Evolutionary conservation across 2,888 invertebrate species (phyloP).

Genomic region (Dilophus febrilis): DNA sequence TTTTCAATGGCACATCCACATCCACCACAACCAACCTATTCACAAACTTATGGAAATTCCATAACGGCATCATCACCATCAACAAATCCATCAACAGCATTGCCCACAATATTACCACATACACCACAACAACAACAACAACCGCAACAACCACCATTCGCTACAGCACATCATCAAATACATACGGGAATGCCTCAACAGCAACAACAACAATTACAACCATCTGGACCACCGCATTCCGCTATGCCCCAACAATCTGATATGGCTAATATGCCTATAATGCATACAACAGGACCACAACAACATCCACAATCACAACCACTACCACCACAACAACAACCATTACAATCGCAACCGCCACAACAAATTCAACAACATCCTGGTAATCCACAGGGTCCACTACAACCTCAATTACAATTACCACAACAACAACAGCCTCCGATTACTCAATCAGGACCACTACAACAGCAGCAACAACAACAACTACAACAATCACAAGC

Average conservation of each 20-base stretch:
- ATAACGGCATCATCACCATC: slow-evolving; percentile 10
- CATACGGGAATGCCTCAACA: slow-evolving; percentile 8
- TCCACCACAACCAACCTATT: slow-evolving; percentile 41
- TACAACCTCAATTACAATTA: too few species aligned
- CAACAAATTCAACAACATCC: too few species aligned
- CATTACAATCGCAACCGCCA: too few species aligned
- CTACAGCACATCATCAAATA: slow-evolving; percentile 10
- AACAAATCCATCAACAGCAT: slow-evolving; percentile 39
- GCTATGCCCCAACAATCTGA: slow-evolving; percentile 1
- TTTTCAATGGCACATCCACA: slow-evolving; percentile 42
- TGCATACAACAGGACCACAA: too few species aligned
- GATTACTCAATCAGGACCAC: too few species aligned
- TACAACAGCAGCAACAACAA: slow-evolving; percentile 6
- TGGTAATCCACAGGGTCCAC: too few species aligned
- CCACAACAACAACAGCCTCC: too few species aligned
- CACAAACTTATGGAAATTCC: slow-evolving; percentile 38
- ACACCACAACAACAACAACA: slow-evolving; percentile 16
- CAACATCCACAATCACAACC: too few species aligned
- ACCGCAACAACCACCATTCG: slow-evolving; percentile 10
- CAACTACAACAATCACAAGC: slow-evolving; percentile 3
- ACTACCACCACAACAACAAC: too few species aligned
- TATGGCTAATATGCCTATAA: too few species aligned
- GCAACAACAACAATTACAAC: slow-evolving; percentile 8
- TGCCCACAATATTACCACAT: slow-evolving; percentile 31
- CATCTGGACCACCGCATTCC: slow-evolving; percentile 12